phyloP scores from a whole-genome alignment of 2,113 vertebrate species.

The Parus major region DNA sequence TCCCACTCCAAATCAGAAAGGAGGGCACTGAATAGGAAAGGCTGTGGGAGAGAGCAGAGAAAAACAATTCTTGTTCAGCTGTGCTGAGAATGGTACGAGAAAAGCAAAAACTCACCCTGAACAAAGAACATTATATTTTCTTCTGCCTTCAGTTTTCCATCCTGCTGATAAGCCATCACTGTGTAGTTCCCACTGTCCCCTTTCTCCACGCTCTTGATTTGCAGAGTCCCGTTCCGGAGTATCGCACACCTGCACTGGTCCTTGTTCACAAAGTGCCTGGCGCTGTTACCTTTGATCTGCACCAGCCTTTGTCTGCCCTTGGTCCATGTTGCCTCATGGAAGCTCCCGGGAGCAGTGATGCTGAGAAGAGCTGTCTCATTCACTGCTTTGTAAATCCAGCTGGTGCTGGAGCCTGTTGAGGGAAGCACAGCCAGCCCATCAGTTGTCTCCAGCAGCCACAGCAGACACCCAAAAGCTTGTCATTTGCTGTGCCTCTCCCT shows the following conservation, averaged over 20 bases:
- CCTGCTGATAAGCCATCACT: accelerated
- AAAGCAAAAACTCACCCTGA: conserved; percentile 31
- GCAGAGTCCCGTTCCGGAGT: neutral
- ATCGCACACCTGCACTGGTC: neutral
- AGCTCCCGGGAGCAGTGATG: accelerated
- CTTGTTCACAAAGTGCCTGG: neutral
- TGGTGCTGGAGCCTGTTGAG: neutral
- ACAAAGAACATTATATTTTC: neutral
- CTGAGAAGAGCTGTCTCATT: neutral
- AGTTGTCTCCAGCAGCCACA: neutral
- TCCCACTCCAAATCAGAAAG: neutral
- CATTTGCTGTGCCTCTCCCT: neutral
- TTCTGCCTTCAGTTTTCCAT: neutral
- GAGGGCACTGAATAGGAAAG: neutral
- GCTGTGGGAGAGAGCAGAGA: neutral
- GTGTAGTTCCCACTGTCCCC: neutral
- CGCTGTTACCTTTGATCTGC: accelerated
- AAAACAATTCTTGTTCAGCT: neutral
- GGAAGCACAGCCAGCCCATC: neutral
- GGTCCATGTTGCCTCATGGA: accelerated
- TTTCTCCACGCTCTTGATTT: neutral
- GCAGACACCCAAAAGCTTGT: neutral
- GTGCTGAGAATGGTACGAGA: neutral
- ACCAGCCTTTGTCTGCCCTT: accelerated
- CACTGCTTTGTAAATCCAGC: neutral